phyloP scores from a whole-genome alignment of 1,140 invertebrate species.

The Diplogasteroides magnus region DNA sequence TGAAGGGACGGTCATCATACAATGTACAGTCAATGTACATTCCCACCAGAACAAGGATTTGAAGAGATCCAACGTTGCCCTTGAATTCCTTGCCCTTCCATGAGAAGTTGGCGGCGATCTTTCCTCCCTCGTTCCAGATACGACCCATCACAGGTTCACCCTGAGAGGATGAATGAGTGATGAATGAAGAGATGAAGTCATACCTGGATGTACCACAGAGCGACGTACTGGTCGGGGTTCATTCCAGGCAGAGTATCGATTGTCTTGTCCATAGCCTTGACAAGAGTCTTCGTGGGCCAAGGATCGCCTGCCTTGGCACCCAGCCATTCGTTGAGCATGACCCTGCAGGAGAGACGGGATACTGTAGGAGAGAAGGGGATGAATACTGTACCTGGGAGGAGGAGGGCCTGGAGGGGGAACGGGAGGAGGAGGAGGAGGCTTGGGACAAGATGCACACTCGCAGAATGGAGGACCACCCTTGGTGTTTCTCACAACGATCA shows the following conservation, averaged over 20 bases:
- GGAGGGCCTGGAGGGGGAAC: not conserved
- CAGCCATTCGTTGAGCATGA: slow-evolving; percentile 43
- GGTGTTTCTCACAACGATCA: slow-evolving; percentile 33
- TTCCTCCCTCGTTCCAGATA: slow-evolving; percentile 43
- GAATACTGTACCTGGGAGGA: not conserved
- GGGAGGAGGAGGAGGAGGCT: slow-evolving; percentile 1
- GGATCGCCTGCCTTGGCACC: slow-evolving; percentile 39
- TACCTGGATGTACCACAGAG: slow-evolving; percentile 44
- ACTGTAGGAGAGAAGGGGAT: slow-evolving; percentile 1
- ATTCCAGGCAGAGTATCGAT: slow-evolving; percentile 36
- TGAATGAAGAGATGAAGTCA: slow-evolving; percentile 5
- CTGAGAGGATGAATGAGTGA: not conserved
- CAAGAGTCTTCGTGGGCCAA: slow-evolving; percentile 24
- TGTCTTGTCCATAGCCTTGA: slow-evolving; percentile 32
- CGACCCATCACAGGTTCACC: slow-evolving; percentile 42
- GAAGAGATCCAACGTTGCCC: slow-evolving; percentile 27
- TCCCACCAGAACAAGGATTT: slow-evolving; percentile 18
- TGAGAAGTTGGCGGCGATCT: slow-evolving; percentile 28
- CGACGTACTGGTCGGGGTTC: slow-evolving; percentile 41
- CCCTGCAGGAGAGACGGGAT: slow-evolving; percentile 7
- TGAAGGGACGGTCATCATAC: slow-evolving; percentile 2
- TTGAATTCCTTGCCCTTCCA: slow-evolving; percentile 29
- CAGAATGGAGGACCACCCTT: slow-evolving; percentile 38
- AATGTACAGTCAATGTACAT: not conserved
- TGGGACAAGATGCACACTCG: slow-evolving; percentile 35